These are phyloP conservation scores for Trichomalopsis sarcophagae DNA, from an alignment of 1,140 invertebrate genomes.

Conservation along the genomic window DNA sequence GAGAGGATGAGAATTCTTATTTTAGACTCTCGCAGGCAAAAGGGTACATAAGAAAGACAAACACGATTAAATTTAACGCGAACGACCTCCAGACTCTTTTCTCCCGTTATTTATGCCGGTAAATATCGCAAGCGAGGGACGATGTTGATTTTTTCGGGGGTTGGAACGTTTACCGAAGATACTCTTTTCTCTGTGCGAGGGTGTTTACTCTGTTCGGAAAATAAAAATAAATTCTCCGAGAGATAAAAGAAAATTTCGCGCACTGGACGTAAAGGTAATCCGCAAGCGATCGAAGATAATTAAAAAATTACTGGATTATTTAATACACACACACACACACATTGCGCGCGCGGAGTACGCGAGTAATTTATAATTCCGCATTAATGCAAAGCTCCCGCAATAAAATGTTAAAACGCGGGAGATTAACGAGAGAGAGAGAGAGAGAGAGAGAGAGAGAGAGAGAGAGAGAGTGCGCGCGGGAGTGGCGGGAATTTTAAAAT, in stretches of 20 bases:
- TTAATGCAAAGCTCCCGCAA: neutral
- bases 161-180: too few species aligned
- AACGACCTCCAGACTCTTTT: neutral
- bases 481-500: neutral
- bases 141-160: too few species aligned
- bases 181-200: too few species aligned
- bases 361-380: neutral
- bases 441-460: neutral
- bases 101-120: neutral
- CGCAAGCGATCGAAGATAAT: neutral
- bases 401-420: neutral
- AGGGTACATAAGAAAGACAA: neutral
- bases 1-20: constrained; percentile 52
- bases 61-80: neutral
- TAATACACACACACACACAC: neutral
- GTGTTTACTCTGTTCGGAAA: too few species aligned
- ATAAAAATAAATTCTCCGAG: too few species aligned
- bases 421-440: neutral
- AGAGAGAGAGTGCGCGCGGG: neutral
- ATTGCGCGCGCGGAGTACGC: neutral
- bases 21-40: neutral
- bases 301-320: neutral
- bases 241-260: neutral
- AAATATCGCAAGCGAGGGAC: too few species aligned
- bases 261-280: too few species aligned